Evolutionary conservation across 2,888 invertebrate genomes (phyloP), one percentile per base, ranked within the genome.

Genomic region (Drosophila rellima): DNA sequence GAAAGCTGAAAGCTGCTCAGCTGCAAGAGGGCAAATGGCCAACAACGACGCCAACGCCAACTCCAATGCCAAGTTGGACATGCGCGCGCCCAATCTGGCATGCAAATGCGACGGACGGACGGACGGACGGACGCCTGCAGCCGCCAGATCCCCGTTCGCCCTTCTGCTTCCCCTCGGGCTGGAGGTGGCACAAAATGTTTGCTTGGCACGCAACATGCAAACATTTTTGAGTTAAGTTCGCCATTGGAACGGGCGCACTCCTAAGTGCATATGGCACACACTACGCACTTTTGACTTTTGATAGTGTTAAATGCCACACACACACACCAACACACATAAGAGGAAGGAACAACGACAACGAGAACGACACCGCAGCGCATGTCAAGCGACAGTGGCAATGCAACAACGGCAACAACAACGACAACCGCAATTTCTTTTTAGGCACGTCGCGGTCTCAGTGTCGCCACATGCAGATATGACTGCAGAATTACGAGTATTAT

Each of bases 191-290:
- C 70, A 70, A 75, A 83, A 92, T 92, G 91, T 86, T 92, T 90
- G 75, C 88, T 84, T 91, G 91, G 91, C 92, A 92, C 91, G 92
- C 92, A 92, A 92, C 91, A 90, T 91, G 90, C 84, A 81, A 83
- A 86, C 88, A 90, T 88, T 90, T 90, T 88, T 83, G 81, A 84
- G 79, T 83, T 76, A 81, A 83, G 71, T 86, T 74, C 23, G 55
- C 69, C 59, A 60, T 55, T 55, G 64, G 64, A 51, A 56, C 15
- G 56, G 52, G 59, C 44, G 57, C 52, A 57, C 54, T 67, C 66
- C 80, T 69, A 82, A 82, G 80, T 82, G 82, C 80, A 79, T 68
- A 65, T 65, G 71, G 62, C 60, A 70, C 60, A 79, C 61, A 71
- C 80, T 88, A 83, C 83, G 83, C 83, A 83, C 83, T 88, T 88